Percentiles rank a stretch among this genome's conserved stretches.
phyloP scores from a whole-genome alignment of 2,797 vertebrate species.

The Oreochromis mossambicus region DNA sequence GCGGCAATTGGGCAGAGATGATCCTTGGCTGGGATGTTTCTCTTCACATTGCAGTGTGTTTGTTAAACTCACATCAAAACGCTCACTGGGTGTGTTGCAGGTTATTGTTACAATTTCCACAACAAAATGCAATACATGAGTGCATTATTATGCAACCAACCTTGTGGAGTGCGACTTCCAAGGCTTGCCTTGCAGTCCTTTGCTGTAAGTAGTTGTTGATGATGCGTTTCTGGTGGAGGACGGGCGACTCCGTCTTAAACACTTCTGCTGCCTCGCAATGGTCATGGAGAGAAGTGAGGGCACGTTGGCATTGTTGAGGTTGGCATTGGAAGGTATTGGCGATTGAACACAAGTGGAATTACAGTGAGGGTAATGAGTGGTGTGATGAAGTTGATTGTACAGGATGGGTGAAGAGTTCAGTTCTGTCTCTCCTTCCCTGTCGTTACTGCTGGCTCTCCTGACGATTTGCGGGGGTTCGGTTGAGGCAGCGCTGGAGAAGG shows the following conservation, averaged over 20 bases:
- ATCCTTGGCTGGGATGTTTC: not conserved
- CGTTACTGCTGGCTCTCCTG: not conserved
- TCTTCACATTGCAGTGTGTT: not conserved
- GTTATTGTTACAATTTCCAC: too few relatives aligned
- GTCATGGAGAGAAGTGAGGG: conserved; percentile 75
- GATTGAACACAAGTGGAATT: conserved; percentile 81
- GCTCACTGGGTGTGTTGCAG: too few relatives aligned
- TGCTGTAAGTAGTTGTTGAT: conserved; percentile 69
- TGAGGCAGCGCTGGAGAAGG: conserved; percentile 75
- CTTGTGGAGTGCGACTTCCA: conserved; percentile 83
- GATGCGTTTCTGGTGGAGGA: conserved; percentile 75
- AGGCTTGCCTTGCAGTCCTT: conserved; percentile 67
- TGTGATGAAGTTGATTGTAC: conserved; percentile 55
- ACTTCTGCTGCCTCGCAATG: conserved; percentile 74
- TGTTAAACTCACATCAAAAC: not conserved
- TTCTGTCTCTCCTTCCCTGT: conserved; percentile 27
- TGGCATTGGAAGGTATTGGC: conserved; percentile 90
- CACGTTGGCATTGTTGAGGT: conserved; percentile 97
- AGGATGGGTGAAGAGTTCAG: conserved; percentile 44
- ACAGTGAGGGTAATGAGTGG: conserved; percentile 75
- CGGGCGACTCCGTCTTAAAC: conserved; percentile 41
- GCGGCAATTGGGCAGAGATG: not conserved
- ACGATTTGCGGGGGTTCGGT: conserved; percentile 18
- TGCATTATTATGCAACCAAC: conserved; percentile 61
- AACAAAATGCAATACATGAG: not conserved